Conservation (phyloP, 1,140 invertebrate species). For the Leguminivora glycinivorella region DNA sequence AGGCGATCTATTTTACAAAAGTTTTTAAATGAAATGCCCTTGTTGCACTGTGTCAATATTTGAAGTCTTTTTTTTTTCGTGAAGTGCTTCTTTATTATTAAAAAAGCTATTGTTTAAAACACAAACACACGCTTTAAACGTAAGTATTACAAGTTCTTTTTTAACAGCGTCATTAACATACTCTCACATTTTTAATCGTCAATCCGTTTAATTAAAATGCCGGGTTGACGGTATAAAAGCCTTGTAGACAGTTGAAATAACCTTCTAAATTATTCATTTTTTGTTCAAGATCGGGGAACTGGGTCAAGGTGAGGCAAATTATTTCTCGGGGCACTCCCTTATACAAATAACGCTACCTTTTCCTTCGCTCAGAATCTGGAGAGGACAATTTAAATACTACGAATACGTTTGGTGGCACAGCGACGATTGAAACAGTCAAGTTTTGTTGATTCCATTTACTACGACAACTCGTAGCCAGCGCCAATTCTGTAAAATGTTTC, state of each 20-base stretch:
- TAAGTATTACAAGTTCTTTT: not conserved
- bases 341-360: conserved; percentile 60
- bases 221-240: not conserved
- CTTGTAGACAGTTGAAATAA: conserved; percentile 18
- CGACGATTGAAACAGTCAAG: not conserved
- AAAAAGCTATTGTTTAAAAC: too few relatives aligned
- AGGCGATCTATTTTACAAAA: too few relatives aligned
- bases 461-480: not conserved
- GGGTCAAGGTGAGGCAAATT: conserved; percentile 67
- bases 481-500: not conserved
- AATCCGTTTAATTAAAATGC: conserved; percentile 1
- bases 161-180: not conserved
- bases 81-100: too few relatives aligned
- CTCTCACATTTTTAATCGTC: not conserved
- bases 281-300: conserved; percentile 41
- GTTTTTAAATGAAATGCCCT: too few relatives aligned
- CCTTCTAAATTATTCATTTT: conserved; percentile 28
- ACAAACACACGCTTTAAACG: not conserved
- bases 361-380: conserved; percentile 40
- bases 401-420: not conserved
- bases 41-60: too few relatives aligned
- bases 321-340: conserved; percentile 52
- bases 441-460: not conserved
- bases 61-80: too few relatives aligned
- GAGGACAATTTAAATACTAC: conserved; percentile 27